phyloP scores from a whole-genome alignment of 2,888 invertebrate genomes.

The Philaethria dido region DNA sequence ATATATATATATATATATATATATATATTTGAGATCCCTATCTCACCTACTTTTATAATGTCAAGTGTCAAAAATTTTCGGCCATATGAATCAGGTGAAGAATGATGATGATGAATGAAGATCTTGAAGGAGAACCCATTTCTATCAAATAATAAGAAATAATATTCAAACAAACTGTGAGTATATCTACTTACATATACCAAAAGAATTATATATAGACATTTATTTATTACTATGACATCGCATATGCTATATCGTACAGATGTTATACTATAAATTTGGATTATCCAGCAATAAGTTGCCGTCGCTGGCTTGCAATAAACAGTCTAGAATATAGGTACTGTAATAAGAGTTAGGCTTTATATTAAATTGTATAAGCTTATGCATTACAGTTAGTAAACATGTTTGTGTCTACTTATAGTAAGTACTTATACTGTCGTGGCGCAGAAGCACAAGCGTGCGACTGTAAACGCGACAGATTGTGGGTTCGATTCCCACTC shows the following conservation, averaged over 20 bases:
- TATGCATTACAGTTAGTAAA: not conserved
- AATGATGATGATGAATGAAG: no score
- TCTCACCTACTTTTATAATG: no score
- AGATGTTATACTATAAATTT: slow-evolving; percentile 45
- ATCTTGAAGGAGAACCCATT: no score
- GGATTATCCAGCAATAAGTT: slow-evolving; percentile 48
- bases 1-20: no score
- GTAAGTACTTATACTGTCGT: no score
- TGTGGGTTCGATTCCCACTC: no score
- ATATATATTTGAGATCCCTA: no score
- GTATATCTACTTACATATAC: no score
- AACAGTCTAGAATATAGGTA: slow-evolving; percentile 25
- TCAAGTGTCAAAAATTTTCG: no score
- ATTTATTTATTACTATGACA: slow-evolving; percentile 18
- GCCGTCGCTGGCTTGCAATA: slow-evolving; percentile 36
- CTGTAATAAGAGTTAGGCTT: not conserved
- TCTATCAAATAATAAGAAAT: slow-evolving; percentile 1
- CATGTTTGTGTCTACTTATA: not conserved
- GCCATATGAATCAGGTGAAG: no score
- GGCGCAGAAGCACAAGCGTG: no score
- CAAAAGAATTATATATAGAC: slow-evolving; percentile 8
- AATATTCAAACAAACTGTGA: slow-evolving; percentile 3
- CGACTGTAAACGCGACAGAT: no score
- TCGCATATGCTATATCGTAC: slow-evolving; percentile 5
- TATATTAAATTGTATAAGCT: not conserved